Conservation (phyloP, 2,888 invertebrate species). For the Microplitis manilae region DNA sequence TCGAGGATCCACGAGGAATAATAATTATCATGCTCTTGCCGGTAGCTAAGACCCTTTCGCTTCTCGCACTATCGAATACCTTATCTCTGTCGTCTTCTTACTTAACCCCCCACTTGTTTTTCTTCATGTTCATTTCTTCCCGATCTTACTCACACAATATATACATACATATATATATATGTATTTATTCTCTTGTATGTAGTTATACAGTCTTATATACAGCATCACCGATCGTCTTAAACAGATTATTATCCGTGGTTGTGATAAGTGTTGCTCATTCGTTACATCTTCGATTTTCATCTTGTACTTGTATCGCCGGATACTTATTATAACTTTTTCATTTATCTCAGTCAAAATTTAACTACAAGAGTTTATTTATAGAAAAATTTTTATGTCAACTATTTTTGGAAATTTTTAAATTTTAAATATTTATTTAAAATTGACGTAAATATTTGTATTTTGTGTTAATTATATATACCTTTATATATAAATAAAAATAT, state of each 20-base stretch:
- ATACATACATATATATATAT: neutral
- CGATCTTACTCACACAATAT: neutral
- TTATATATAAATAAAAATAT: too few relatives aligned
- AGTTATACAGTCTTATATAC: constrained; percentile 21
- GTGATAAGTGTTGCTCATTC: constrained; percentile 41
- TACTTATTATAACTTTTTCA: constrained; percentile 16
- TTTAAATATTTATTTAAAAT: too few relatives aligned
- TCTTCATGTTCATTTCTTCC: neutral
- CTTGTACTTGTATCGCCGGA: constrained; percentile 2
- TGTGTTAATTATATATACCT: too few relatives aligned
- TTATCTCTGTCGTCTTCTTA: constrained; percentile 35
- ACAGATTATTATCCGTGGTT: constrained; percentile 40
- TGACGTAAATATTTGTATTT: too few relatives aligned
- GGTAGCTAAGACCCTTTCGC: constrained; percentile 29
- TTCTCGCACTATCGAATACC: constrained; percentile 32
- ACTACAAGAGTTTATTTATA: too few relatives aligned
- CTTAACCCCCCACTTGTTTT: constrained; percentile 10
- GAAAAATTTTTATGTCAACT: too few relatives aligned
- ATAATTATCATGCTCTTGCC: constrained; percentile 36
- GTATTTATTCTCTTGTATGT: neutral
- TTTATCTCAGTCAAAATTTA: too few relatives aligned
- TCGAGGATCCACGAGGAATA: constrained; percentile 35
- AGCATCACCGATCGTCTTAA: constrained; percentile 28
- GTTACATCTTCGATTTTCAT: constrained; percentile 34
- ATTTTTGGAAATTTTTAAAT: too few relatives aligned